phyloP scores from a whole-genome alignment of 1,140 invertebrate species.

The Odontomachus brunneus region DNA sequence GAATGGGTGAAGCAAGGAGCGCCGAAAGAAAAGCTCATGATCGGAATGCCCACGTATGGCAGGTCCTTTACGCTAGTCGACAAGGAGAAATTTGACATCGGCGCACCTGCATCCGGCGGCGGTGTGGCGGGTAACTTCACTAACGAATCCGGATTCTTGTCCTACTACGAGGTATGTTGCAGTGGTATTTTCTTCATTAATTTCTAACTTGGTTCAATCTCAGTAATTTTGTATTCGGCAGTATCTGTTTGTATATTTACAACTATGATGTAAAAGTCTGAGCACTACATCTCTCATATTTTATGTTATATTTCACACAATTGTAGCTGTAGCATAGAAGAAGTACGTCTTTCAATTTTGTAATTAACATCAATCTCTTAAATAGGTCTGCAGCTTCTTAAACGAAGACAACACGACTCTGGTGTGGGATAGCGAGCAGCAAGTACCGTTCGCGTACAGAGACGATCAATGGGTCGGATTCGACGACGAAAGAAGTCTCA shows the following conservation, averaged over 20 bases:
- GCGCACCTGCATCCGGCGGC: slow-evolving; percentile 94
- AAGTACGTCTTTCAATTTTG: too few relatives aligned
- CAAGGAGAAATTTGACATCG: slow-evolving; percentile 95
- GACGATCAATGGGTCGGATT: slow-evolving; percentile 98
- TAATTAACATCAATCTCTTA: not conserved
- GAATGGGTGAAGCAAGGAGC: slow-evolving; percentile 98
- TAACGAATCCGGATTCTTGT: slow-evolving; percentile 95
- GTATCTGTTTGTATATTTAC: too few relatives aligned
- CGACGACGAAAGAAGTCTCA: slow-evolving; percentile 96
- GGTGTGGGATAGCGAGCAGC: slow-evolving; percentile 98
- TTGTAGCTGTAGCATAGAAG: too few relatives aligned
- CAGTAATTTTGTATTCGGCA: not conserved
- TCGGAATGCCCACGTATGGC: slow-evolving; percentile 98
- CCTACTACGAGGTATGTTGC: slow-evolving; percentile 93
- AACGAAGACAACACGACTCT: slow-evolving; percentile 96
- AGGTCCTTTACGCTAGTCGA: slow-evolving; percentile 97
- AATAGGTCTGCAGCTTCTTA: slow-evolving; percentile 94
- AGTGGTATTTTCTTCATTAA: not conserved
- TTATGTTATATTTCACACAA: too few relatives aligned
- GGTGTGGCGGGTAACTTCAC: slow-evolving; percentile 94
- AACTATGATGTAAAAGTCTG: too few relatives aligned
- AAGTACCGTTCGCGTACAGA: slow-evolving; percentile 96
- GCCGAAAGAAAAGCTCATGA: slow-evolving; percentile 97
- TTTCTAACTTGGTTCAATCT: not conserved
- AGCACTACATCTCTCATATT: too few relatives aligned